Evolutionary conservation across 2,888 invertebrate species (phyloP).

Genomic region (Athalia cordata): DNA sequence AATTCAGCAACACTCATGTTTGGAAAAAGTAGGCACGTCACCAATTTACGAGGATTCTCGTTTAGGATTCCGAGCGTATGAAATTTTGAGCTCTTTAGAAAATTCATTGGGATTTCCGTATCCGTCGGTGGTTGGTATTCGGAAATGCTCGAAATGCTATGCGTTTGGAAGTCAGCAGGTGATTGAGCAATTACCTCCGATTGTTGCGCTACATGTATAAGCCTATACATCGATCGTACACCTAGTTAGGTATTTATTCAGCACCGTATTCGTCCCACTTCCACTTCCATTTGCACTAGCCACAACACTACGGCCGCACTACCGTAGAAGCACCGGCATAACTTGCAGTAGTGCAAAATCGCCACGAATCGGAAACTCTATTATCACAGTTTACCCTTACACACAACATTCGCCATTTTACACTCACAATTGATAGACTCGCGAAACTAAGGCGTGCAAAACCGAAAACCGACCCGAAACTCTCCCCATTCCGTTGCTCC

Average conservation of each 20-base stretch:
- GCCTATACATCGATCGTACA: background rate
- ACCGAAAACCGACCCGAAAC: background rate
- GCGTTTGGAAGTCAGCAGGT: background rate
- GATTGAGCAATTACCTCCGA: background rate
- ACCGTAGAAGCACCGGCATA: background rate
- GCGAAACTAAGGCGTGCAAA: background rate
- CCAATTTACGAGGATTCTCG: too few species aligned
- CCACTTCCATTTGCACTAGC: too few species aligned
- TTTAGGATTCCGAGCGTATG: too few species aligned
- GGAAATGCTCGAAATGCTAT: background rate
- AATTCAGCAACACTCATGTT: too few species aligned
- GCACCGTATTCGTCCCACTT: background rate
- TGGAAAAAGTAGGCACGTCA: too few species aligned
- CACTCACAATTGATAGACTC: too few species aligned
- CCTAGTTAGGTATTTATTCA: background rate
- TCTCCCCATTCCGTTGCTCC: background rate
- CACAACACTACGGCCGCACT: too few species aligned
- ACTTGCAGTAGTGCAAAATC: background rate
- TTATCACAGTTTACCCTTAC: conserved; percentile 9
- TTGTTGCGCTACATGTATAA: background rate
- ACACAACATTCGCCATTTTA: background rate
- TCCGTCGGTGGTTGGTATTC: background rate
- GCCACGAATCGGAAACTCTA: conserved; percentile 35
- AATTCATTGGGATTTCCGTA: background rate
- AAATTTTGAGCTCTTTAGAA: too few species aligned